phyloP scores from a whole-genome alignment of 1,140 invertebrate species.

The Ceratitis capitata region DNA sequence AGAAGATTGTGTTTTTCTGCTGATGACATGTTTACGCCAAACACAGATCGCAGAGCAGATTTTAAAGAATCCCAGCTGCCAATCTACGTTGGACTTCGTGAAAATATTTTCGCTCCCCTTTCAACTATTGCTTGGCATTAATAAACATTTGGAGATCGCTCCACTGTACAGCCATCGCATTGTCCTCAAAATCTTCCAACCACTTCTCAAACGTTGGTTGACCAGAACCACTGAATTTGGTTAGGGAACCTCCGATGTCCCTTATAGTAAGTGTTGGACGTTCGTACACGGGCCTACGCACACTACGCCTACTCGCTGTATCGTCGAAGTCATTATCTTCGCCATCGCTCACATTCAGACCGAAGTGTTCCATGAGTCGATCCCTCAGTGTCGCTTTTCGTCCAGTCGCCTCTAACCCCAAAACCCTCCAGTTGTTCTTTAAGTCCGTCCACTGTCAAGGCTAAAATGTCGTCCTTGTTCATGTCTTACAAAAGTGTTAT shows the following conservation, averaged over 20 bases:
- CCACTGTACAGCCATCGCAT: not conserved
- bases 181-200: not conserved
- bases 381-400: no score
- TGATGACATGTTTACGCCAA: not conserved
- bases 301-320: not conserved
- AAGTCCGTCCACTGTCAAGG: no score
- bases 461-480: no score
- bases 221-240: not conserved
- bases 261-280: not conserved
- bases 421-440: no score
- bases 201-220: not conserved
- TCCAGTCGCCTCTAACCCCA: no score
- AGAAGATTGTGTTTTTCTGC: no score
- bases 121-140: conserved; percentile 22
- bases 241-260: conserved; percentile 4
- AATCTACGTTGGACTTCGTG: not conserved
- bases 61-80: conserved; percentile 29
- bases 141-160: not conserved
- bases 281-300: not conserved
- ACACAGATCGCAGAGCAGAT: not conserved
- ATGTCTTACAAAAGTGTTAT: no score
- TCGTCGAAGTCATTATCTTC: not conserved
- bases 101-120: not conserved
- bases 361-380: no score
- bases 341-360: not conserved